These are phyloP conservation scores for Pygmarrhopalites habei DNA, from an alignment of 1,140 invertebrate species.

Conservation along the genomic window DNA sequence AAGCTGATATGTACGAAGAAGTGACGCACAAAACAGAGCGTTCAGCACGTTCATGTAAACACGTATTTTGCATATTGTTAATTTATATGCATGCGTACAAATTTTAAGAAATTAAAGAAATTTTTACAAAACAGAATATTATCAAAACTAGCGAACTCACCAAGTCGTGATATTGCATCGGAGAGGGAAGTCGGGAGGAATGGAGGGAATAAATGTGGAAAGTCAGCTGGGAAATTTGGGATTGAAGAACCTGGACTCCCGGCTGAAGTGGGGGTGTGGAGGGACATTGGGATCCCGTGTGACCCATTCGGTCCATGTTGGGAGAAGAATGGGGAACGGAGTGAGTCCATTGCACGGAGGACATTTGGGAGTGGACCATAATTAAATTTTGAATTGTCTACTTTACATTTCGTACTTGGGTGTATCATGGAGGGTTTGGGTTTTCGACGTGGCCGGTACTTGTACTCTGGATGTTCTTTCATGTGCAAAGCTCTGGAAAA, in stretches of 20 bases:
- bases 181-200: constrained; percentile 25
- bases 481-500: constrained; percentile 80
- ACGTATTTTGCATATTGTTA: no score
- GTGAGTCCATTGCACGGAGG: constrained; percentile 34
- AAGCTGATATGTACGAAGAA: no score
- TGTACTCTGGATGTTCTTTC: constrained; percentile 95
- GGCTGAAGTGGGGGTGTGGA: constrained; percentile 4
- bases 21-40: no score
- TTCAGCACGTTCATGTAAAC: no score
- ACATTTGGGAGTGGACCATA: constrained; percentile 24
- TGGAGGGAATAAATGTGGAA: constrained; percentile 31
- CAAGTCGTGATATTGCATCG: constrained; percentile 27
- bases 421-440: constrained; percentile 61
- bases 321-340: constrained; percentile 26
- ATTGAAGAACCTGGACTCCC: constrained; percentile 1
- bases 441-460: constrained; percentile 83
- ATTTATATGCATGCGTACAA: no score
- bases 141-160: no score
- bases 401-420: constrained; percentile 25
- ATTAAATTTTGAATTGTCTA: constrained; percentile 30
- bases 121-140: no score
- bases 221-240: constrained; percentile 22
- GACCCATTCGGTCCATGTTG: constrained; percentile 3
- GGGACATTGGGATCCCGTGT: constrained; percentile 12
- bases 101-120: no score